Conservation (phyloP, 2,797 vertebrate genomes). For the Anguilla obscura region DNA sequence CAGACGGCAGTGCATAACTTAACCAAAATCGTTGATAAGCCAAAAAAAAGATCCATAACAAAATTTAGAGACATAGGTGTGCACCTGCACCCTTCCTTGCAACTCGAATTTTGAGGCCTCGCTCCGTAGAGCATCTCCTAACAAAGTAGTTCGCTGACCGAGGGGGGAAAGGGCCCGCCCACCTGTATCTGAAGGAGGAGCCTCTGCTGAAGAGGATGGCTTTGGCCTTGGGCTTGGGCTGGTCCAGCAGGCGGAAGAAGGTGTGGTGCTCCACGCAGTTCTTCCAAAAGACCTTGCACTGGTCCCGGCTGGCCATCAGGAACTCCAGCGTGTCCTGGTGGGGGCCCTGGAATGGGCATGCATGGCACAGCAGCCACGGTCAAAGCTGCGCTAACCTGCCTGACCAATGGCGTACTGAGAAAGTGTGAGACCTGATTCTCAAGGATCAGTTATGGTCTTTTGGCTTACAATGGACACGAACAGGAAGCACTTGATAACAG, state of each 20-base stretch:
- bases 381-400: neutral
- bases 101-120: neutral
- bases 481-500: neutral
- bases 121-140: neutral
- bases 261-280: constrained; percentile 97
- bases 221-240: constrained; percentile 90
- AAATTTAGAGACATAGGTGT: neutral
- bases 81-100: neutral
- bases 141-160: neutral
- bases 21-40: neutral
- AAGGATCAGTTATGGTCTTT: neutral
- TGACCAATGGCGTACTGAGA: too few species aligned
- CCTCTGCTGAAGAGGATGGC: constrained; percentile 88
- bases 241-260: constrained; percentile 91
- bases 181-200: constrained; percentile 99
- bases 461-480: neutral
- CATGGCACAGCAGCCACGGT: neutral
- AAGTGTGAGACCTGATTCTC: too few species aligned
- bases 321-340: constrained; percentile 96
- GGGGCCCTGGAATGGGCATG: constrained; percentile 73
- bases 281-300: constrained; percentile 98
- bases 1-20: neutral
- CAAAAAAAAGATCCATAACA: neutral
- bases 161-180: constrained; percentile 43
- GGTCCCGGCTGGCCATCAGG: constrained; percentile 88